These are phyloP conservation scores for Pinna nobilis DNA, from an alignment of 1,140 invertebrate genomes.

Conservation along the genomic window DNA sequence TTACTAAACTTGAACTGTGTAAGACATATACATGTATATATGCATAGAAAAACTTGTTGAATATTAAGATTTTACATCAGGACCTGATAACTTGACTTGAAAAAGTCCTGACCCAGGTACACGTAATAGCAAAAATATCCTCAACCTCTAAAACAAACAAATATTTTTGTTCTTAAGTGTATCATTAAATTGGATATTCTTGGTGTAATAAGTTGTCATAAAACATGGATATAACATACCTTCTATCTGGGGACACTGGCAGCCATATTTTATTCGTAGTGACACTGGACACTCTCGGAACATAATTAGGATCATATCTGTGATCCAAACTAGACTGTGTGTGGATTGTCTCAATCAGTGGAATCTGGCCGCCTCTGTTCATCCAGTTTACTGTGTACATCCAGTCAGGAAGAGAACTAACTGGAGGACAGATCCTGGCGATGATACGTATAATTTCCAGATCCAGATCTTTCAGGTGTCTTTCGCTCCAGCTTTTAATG, in stretches of 20 bases:
- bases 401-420: slow-evolving; percentile 52
- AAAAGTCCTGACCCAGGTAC: no score
- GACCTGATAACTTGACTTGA: no score
- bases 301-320: slow-evolving; percentile 26
- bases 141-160: no score
- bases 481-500: slow-evolving; percentile 53
- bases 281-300: slow-evolving; percentile 48
- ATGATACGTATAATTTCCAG: slow-evolving; percentile 54
- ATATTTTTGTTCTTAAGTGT: not conserved
- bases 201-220: not conserved
- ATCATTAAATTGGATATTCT: not conserved
- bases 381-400: slow-evolving; percentile 62
- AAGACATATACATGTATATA: no score
- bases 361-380: slow-evolving; percentile 50
- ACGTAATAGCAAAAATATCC: no score
- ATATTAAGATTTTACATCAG: no score
- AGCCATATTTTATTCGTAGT: slow-evolving; percentile 58
- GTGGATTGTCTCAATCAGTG: slow-evolving; percentile 53
- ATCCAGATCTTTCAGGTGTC: slow-evolving; percentile 53
- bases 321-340: slow-evolving; percentile 38
- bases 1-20: no score
- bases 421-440: slow-evolving; percentile 59
- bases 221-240: slow-evolving; percentile 40
- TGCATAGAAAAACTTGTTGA: no score
- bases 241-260: slow-evolving; percentile 63